Conservation (phyloP, 1,140 invertebrate species). For the Drosophila micromelanica region DNA sequence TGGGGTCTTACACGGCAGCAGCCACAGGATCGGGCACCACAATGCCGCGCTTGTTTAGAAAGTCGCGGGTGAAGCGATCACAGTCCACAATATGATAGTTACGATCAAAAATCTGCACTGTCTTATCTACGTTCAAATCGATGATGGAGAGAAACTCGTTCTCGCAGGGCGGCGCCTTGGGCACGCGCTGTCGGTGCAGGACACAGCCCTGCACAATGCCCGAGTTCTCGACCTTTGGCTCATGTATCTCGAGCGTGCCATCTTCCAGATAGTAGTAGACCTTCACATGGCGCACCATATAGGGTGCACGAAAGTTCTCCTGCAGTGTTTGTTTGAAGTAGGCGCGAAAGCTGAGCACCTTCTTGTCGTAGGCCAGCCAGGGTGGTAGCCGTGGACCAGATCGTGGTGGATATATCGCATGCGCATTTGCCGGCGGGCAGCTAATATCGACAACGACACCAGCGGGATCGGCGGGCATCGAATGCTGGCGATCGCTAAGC, state of each 20-base stretch:
- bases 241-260: slow-evolving; percentile 93
- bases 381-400: slow-evolving; percentile 89
- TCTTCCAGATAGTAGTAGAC: slow-evolving; percentile 96
- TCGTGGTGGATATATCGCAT: slow-evolving; percentile 89
- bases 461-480: slow-evolving; percentile 43
- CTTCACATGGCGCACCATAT: slow-evolving; percentile 90
- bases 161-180: slow-evolving; percentile 67
- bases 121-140: slow-evolving; percentile 76
- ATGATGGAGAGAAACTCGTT: slow-evolving; percentile 73
- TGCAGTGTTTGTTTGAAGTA: slow-evolving; percentile 94
- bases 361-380: slow-evolving; percentile 94
- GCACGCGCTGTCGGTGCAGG: slow-evolving; percentile 71
- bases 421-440: slow-evolving; percentile 81
- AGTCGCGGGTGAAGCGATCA: slow-evolving; percentile 93
- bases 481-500: slow-evolving; percentile 72
- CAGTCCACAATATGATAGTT: slow-evolving; percentile 89
- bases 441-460: slow-evolving; percentile 63
- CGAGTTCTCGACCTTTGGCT: slow-evolving; percentile 90
- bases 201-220: slow-evolving; percentile 89
- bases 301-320: slow-evolving; percentile 88
- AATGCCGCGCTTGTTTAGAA: slow-evolving; percentile 93
- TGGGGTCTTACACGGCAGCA: slow-evolving; percentile 57
- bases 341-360: slow-evolving; percentile 92
- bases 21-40: slow-evolving; percentile 89
- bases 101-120: slow-evolving; percentile 74